Evolutionary conservation across 2,888 invertebrate genomes (phyloP), one percentile per base, ranked within the genome.

Genomic region (Luperina nickerlii): DNA sequence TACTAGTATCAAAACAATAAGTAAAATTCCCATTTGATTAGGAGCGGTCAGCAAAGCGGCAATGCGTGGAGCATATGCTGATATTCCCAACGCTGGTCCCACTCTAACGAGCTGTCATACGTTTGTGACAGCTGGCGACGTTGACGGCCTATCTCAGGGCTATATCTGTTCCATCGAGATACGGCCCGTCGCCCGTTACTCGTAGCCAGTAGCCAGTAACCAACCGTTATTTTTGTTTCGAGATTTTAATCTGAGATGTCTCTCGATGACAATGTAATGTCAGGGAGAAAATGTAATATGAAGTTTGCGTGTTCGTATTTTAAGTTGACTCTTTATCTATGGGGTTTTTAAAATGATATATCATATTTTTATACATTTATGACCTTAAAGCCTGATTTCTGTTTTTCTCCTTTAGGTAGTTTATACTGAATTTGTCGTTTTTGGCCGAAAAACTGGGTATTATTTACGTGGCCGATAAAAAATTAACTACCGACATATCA

Each of bases 41-140:
- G 38, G 63, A 73, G 60, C 74, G 80, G 82, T 27, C 80, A 76
- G 71, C 68, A 60, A 74, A 77, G 73, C 80, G 69, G 63, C 65
- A 82, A 78, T 74, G 82, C 79, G 73, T 76, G 68, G 76, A 77
- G 69, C 89, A 90, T 83, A 90, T 89, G 89, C 78, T 90, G 85
- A 85, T 89, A 87, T 89, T 90, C 89, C 89, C 89, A 89, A 79
- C 69, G 78, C 88, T 81, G 88, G 80, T 87, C 87, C 76, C 77
- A 87, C 86, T 89, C 80, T 94, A 94, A 94, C 94, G 92, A 93
- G 91, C 91, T 93, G 94, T 93, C 94, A 92, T 87, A 83, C 83
- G 78, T 83, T 86, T 84, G 83, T 91, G 92, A 89, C 92, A 90
- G 89, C 81, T 78, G 79, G 81, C 83, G 89, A 90, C 90, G 89